phyloP scores from a whole-genome alignment of 2,797 vertebrate species.

The Acanthiza pusilla region DNA sequence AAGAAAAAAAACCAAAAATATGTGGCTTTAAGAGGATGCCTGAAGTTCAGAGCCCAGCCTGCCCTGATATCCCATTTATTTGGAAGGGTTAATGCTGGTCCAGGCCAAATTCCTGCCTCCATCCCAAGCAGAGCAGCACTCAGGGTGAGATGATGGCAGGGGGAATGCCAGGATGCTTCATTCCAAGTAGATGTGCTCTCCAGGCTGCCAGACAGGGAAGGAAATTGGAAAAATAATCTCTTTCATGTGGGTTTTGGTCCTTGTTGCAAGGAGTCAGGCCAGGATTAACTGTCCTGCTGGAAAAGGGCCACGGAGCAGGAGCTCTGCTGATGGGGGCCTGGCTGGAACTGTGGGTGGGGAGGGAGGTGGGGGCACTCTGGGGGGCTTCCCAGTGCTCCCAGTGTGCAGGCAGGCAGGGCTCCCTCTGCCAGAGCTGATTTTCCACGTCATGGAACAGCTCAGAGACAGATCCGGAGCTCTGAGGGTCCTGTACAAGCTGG shows the following conservation, averaged over 20 bases:
- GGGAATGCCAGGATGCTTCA: not conserved
- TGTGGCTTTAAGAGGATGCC: not conserved
- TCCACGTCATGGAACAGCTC: not conserved
- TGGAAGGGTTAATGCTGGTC: not conserved
- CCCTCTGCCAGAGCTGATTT: not conserved
- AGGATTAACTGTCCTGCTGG: conserved; percentile 28
- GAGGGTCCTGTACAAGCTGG: not conserved
- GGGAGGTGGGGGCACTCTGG: not conserved
- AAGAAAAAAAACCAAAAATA: not conserved
- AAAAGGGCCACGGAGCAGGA: not conserved
- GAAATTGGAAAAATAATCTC: not conserved
- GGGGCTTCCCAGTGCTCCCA: not conserved
- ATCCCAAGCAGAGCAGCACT: not conserved
- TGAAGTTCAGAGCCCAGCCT: not conserved
- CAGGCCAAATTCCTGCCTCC: not conserved
- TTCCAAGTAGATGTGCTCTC: not conserved
- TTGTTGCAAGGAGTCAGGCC: not conserved
- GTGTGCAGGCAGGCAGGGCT: not conserved
- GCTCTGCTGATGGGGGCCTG: not conserved
- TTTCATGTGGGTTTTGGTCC: conserved; percentile 40
- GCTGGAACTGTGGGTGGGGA: not conserved
- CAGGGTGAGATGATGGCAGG: not conserved
- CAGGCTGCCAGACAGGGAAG: not conserved
- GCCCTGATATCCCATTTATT: not conserved
- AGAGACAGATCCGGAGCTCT: fast-evolving